Conservation (phyloP, 2,888 invertebrate species). For the Empis stercorea region DNA sequence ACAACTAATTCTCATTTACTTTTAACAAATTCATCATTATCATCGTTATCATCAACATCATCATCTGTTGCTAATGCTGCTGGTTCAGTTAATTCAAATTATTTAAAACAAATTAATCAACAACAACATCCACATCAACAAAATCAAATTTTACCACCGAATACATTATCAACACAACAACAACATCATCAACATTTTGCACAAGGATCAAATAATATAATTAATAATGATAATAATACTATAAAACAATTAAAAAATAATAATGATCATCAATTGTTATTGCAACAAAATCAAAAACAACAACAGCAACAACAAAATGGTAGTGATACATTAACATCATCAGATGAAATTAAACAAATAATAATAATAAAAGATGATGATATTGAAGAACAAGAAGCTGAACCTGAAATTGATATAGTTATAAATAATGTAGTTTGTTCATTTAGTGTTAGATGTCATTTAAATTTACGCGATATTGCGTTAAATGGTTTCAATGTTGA, state of each 20-base stretch:
- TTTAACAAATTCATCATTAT: not conserved
- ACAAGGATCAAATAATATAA: constrained; percentile 7
- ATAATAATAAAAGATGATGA: not conserved
- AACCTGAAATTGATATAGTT: constrained; percentile 83
- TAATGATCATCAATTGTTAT: too few relatives aligned
- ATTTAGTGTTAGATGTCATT: constrained; percentile 87
- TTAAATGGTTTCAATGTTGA: constrained; percentile 87
- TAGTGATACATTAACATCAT: not conserved
- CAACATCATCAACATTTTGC: constrained; percentile 4
- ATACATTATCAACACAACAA: constrained; percentile 1
- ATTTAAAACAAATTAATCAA: constrained; percentile 1
- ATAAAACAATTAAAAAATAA: constrained; percentile 1
- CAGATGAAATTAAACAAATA: not conserved
- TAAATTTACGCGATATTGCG: constrained; percentile 89
- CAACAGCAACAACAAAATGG: constrained; percentile 4
- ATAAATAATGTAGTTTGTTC: constrained; percentile 94
- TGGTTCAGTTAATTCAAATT: not conserved
- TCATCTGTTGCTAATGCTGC: too few relatives aligned
- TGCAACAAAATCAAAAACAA: not conserved
- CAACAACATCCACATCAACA: constrained; percentile 5
- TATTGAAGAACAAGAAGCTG: constrained; percentile 34
- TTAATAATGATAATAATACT: constrained; percentile 1
- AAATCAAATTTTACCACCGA: constrained; percentile 6
- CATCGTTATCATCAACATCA: not conserved
- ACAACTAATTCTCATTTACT: constrained; percentile 1